Percentiles rank a stretch among this genome's conserved stretches.
phyloP scores from a whole-genome alignment of 2,797 vertebrate species.

The Heliangelus exortis region DNA sequence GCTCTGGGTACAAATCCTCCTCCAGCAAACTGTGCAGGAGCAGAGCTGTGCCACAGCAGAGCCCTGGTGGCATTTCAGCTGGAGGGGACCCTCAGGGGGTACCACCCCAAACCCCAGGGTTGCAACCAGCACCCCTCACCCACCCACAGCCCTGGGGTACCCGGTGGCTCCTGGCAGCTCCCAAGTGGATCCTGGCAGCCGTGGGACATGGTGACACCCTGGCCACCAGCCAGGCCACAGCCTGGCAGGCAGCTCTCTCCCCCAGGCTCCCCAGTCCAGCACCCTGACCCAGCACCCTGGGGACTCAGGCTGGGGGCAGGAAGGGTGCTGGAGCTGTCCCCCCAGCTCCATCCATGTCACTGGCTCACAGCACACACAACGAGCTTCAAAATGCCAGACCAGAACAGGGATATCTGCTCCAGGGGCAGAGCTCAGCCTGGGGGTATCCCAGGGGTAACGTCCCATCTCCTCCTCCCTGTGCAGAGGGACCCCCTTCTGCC shows the following conservation, averaged over 20 bases:
- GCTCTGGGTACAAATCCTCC: not conserved
- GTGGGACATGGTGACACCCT: fast-evolving
- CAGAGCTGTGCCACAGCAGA: fast-evolving
- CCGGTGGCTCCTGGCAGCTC: fast-evolving
- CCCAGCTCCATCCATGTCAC: fast-evolving
- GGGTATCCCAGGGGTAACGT: fast-evolving
- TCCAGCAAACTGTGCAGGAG: fast-evolving
- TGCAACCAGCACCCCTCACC: not conserved
- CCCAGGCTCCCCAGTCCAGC: fast-evolving
- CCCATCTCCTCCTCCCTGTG: not conserved
- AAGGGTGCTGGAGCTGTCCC: not conserved
- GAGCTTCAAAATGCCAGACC: not conserved
- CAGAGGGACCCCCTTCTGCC: not conserved
- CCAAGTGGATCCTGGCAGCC: fast-evolving
- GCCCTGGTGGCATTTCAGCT: not conserved
- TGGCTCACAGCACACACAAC: fast-evolving
- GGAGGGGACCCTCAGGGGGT: not conserved
- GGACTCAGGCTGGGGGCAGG: fast-evolving
- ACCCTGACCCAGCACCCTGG: not conserved
- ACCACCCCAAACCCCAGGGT: not conserved
- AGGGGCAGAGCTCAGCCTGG: fast-evolving
- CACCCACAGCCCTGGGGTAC: not conserved
- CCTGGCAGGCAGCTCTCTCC: not conserved
- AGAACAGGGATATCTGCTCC: fast-evolving
- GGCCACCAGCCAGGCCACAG: fast-evolving